Percentiles rank a stretch among this genome's conserved stretches.
phyloP scores from a whole-genome alignment of 2,113 vertebrate genomes.

The Mobula birostris region DNA sequence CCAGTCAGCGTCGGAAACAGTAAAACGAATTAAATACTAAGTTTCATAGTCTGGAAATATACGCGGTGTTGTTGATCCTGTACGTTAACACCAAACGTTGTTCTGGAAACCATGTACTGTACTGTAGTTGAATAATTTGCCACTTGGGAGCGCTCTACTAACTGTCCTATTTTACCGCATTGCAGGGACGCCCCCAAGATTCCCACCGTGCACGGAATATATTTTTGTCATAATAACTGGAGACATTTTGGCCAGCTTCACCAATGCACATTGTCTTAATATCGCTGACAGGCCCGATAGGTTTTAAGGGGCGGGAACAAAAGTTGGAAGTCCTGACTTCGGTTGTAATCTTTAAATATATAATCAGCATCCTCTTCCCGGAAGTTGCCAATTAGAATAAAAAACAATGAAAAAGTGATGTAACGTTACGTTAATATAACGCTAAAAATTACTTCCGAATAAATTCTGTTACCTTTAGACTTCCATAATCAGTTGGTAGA shows the following conservation, averaged over 20 bases:
- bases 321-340: background rate
- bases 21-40: background rate
- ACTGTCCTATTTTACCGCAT: constrained; percentile 12
- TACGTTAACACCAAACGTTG: background rate
- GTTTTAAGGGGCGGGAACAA: background rate
- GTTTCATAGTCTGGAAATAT: background rate
- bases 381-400: too few species aligned
- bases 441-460: background rate
- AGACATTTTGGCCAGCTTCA: background rate
- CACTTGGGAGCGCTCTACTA: background rate
- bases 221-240: background rate
- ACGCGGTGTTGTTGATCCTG: background rate
- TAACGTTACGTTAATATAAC: background rate
- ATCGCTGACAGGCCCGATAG: background rate
- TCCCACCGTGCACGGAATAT: background rate
- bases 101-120: background rate
- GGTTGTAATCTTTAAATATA: background rate
- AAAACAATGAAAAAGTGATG: background rate
- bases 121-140: background rate
- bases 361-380: background rate
- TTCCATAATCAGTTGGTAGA: background rate
- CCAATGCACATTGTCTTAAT: background rate
- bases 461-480: background rate
- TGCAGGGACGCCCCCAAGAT: background rate
- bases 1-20: background rate